phyloP scores from a whole-genome alignment of 2,888 invertebrate genomes.

The Trichogramma evanescens region DNA sequence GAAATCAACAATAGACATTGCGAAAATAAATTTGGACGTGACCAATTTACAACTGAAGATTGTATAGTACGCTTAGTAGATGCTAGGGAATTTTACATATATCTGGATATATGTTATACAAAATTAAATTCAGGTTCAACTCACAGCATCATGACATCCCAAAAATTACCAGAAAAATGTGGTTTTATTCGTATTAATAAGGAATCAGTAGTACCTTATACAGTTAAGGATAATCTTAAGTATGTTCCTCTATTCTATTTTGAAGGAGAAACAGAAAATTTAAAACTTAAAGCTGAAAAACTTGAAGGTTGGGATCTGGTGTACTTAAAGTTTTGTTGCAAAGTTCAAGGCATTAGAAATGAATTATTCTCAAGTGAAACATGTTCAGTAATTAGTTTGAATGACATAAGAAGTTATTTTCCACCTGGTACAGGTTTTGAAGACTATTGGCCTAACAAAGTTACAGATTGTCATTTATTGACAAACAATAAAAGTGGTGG shows the following conservation, averaged over 20 bases:
- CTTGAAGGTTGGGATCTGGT: constrained; percentile 88
- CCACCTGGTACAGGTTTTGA: constrained; percentile 84
- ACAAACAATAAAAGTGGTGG: constrained; percentile 57
- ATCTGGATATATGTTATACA: constrained; percentile 82
- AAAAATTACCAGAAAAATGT: constrained; percentile 63
- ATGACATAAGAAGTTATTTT: constrained; percentile 85
- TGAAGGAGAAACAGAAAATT: constrained; percentile 86
- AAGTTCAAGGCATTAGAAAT: constrained; percentile 86
- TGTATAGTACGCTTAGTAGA: constrained; percentile 82
- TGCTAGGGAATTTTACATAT: constrained; percentile 83
- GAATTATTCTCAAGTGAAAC: constrained; percentile 86
- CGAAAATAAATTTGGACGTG: constrained; percentile 82
- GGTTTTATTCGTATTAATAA: constrained; percentile 88
- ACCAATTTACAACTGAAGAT: constrained; percentile 81
- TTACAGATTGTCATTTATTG: constrained; percentile 72
- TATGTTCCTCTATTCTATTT: constrained; percentile 88
- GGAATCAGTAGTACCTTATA: constrained; percentile 89
- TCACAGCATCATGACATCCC: constrained; percentile 50
- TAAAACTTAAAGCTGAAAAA: constrained; percentile 79
- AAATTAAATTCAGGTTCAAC: constrained; percentile 67
- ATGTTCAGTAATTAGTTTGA: constrained; percentile 82
- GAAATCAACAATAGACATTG: constrained; percentile 91
- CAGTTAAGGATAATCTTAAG: constrained; percentile 73
- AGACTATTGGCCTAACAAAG: constrained; percentile 89
- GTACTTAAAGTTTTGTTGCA: constrained; percentile 89